Conservation (phyloP, 2,888 invertebrate species). For the Lochmaea crataegi region DNA sequence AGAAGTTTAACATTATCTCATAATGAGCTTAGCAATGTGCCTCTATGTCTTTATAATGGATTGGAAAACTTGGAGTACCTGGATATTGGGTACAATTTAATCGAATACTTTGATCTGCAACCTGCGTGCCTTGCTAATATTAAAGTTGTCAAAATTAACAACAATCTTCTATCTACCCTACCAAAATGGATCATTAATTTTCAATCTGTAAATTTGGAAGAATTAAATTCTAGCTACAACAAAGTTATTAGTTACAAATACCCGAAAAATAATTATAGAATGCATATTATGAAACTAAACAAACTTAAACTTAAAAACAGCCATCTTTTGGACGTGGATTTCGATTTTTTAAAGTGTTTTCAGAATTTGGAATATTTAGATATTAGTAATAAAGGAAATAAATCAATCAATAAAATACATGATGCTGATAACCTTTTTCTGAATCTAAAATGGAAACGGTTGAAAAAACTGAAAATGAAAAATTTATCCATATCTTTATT, state of each 20-base stretch:
- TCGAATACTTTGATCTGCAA: constrained; percentile 47
- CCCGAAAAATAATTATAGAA: constrained; percentile 43
- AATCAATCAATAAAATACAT: constrained; percentile 43
- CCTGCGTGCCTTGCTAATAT: constrained; percentile 48
- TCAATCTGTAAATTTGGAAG: constrained; percentile 45
- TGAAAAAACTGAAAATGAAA: constrained; percentile 47
- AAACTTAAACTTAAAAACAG: constrained; percentile 47
- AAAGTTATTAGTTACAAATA: constrained; percentile 45
- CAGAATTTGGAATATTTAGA: constrained; percentile 48
- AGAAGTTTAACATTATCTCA: constrained; percentile 47
- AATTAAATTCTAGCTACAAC: constrained; percentile 52
- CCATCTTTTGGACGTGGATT: constrained; percentile 47
- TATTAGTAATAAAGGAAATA: constrained; percentile 48
- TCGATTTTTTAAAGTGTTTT: constrained; percentile 48
- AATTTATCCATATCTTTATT: constrained; percentile 46
- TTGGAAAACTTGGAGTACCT: constrained; percentile 46
- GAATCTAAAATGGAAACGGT: constrained; percentile 47
- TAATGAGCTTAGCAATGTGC: constrained; percentile 47
- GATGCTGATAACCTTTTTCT: constrained; percentile 50
- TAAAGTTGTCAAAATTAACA: constrained; percentile 45
- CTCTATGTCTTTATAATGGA: constrained; percentile 50
- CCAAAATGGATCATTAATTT: constrained; percentile 52
- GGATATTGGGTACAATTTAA: constrained; percentile 48
- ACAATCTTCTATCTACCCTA: constrained; percentile 47
- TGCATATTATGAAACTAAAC: constrained; percentile 41